Conservation (phyloP, 1,140 invertebrate genomes). For the Brachionus sp. region DNA sequence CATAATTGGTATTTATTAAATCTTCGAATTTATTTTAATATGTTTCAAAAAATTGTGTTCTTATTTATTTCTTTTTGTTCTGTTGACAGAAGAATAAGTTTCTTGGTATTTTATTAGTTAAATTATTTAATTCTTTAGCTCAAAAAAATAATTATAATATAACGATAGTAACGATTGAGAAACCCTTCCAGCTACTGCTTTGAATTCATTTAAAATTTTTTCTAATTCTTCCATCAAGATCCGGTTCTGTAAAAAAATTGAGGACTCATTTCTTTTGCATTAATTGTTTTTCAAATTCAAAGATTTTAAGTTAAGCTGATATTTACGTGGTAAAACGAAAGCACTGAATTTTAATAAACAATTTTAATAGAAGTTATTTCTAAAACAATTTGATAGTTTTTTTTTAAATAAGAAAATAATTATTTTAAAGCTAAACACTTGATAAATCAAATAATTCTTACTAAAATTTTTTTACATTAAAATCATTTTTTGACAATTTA, state of each 20-base stretch:
- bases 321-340: neutral
- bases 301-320: neutral
- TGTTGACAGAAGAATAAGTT: neutral
- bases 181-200: slow-evolving; percentile 11
- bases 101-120: neutral
- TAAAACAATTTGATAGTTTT: too few species aligned
- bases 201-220: neutral
- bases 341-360: too few species aligned
- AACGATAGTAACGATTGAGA: slow-evolving; percentile 32
- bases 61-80: neutral
- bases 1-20: neutral
- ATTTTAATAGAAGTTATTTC: too few species aligned
- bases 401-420: too few species aligned
- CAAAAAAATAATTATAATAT: neutral
- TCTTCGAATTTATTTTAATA: neutral
- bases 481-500: too few species aligned
- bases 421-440: too few species aligned
- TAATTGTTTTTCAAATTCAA: neutral
- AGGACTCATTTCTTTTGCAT: neutral
- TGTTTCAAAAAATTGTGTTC: neutral
- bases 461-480: too few species aligned
- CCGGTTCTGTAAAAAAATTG: neutral
- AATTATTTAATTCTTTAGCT: neutral
- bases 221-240: neutral
- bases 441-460: too few species aligned